Evolutionary conservation across 2,113 vertebrate genomes (phyloP).

Genomic region (Podarcis raffonei): DNA sequence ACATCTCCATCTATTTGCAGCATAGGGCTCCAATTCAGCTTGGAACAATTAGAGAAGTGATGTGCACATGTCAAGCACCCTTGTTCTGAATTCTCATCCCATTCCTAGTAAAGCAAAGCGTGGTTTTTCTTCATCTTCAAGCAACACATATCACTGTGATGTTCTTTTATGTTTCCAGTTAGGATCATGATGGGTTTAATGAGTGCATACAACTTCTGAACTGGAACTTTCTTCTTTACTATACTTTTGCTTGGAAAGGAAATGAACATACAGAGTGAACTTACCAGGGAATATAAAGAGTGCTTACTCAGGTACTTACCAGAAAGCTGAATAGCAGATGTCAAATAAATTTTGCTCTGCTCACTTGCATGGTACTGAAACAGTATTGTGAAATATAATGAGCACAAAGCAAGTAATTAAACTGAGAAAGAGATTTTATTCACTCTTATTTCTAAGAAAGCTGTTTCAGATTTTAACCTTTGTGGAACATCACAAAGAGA

Average conservation of each 20-base stretch:
- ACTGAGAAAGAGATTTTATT: not conserved
- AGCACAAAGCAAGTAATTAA: not conserved
- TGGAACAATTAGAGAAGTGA: too few species aligned
- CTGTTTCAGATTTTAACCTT: not conserved
- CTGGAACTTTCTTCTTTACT: not conserved
- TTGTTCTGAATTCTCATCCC: too few species aligned
- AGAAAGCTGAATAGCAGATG: not conserved
- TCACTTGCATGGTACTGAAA: not conserved
- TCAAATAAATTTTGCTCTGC: not conserved
- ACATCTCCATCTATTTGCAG: too few species aligned
- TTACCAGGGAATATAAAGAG: not conserved
- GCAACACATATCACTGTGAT: too few species aligned
- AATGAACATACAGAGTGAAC: not conserved
- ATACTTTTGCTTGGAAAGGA: not conserved
- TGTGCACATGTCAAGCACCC: too few species aligned
- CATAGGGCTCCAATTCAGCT: too few species aligned
- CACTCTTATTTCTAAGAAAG: not conserved
- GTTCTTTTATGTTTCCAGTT: not conserved
- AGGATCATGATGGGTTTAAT: not conserved
- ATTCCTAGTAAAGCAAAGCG: too few species aligned
- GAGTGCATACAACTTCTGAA: not conserved
- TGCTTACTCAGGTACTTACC: not conserved
- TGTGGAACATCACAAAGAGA: not conserved
- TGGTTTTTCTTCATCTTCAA: too few species aligned
- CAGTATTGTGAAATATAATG: not conserved